A percentile compares a stretch with the other conserved stretches of the same genome.
Evolutionary conservation across 2,888 invertebrate genomes (phyloP).

Genomic region (Trichogramma evanescens): DNA sequence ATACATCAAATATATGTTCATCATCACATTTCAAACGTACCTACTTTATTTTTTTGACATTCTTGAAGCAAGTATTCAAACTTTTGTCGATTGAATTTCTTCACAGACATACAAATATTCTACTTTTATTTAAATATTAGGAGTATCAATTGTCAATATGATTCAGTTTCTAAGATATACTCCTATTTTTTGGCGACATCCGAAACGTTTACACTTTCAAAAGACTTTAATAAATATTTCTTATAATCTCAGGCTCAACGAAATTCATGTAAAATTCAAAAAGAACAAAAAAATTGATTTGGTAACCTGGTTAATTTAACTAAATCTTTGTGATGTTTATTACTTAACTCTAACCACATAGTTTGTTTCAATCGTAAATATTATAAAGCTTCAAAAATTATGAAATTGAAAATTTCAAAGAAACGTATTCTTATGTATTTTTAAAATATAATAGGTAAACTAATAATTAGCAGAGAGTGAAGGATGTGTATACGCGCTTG

Average conservation of each 20-base stretch:
- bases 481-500: constrained; percentile 6
- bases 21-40: constrained; percentile 14
- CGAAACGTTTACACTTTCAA: constrained; percentile 12
- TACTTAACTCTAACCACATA: constrained; percentile 12
- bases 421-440: constrained; percentile 12
- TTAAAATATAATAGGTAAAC: constrained; percentile 12
- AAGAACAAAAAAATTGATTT: constrained; percentile 17
- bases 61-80: constrained; percentile 17
- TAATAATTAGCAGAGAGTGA: not conserved
- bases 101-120: constrained; percentile 7
- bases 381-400: constrained; percentile 3
- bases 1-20: constrained; percentile 32
- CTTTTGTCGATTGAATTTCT: constrained; percentile 16
- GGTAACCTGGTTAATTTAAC: constrained; percentile 17
- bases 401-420: constrained; percentile 10
- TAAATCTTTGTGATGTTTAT: constrained; percentile 14
- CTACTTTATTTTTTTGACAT: constrained; percentile 6
- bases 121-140: constrained; percentile 14
- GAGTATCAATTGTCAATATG: constrained; percentile 11
- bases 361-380: not conserved
- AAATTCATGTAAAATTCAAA: constrained; percentile 6
- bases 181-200: constrained; percentile 4
- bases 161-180: not conserved
- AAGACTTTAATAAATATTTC: not conserved
- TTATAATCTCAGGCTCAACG: constrained; percentile 1